Conservation (phyloP, 2,888 invertebrate genomes). For the Spisula subtruncata region DNA sequence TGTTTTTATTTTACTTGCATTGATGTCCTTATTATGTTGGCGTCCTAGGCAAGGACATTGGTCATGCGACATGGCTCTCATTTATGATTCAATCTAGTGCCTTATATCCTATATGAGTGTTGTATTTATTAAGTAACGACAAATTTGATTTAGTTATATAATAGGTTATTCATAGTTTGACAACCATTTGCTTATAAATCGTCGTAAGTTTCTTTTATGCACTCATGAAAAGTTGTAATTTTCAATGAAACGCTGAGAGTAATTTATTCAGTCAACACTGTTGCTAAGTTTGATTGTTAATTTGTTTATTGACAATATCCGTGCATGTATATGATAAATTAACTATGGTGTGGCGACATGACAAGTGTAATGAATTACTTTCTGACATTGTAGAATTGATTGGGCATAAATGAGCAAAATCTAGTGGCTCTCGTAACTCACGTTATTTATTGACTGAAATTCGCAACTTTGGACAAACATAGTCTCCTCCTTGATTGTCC, state of each 20-base stretch:
- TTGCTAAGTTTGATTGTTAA: neutral
- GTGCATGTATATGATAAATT: neutral
- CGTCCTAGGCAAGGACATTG: too few species aligned
- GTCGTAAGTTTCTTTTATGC: neutral
- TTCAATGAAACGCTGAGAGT: neutral
- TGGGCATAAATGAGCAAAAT: neutral
- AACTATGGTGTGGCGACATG: neutral
- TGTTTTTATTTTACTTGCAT: too few species aligned
- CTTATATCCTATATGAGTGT: too few species aligned
- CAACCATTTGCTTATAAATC: too few species aligned
- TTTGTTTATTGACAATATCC: neutral
- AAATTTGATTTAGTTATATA: neutral
- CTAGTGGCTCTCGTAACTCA: neutral
- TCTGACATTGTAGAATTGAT: neutral
- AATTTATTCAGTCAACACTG: neutral
- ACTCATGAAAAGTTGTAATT: neutral
- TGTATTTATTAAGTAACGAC: too few species aligned
- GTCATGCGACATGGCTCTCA: too few species aligned
- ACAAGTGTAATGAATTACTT: neutral
- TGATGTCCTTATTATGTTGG: too few species aligned
- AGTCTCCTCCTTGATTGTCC: neutral
- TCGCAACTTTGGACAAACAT: neutral
- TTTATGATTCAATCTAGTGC: too few species aligned
- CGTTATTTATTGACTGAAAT: neutral
- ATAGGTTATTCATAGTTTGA: too few species aligned